Conservation (phyloP, 1,140 invertebrate genomes). For the Atta colombica region DNA sequence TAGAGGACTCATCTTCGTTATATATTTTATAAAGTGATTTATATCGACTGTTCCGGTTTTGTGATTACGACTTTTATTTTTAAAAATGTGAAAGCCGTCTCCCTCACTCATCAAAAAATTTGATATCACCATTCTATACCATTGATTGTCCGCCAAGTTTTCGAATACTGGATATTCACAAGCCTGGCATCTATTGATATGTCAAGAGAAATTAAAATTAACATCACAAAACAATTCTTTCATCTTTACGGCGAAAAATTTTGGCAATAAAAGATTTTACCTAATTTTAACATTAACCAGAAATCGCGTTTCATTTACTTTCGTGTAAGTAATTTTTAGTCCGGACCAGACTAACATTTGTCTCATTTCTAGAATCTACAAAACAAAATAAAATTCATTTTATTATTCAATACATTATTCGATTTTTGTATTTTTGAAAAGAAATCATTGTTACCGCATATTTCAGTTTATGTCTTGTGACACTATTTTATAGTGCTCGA, state of each 20-base stretch:
- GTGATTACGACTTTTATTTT: conserved; percentile 72
- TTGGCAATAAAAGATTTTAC: conserved; percentile 56
- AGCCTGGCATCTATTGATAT: conserved; percentile 87
- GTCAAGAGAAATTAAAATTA: neutral
- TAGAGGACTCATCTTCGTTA: conserved; percentile 76
- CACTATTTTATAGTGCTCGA: neutral
- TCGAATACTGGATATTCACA: conserved; percentile 90
- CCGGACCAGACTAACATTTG: conserved; percentile 80
- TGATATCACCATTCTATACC: conserved; percentile 89
- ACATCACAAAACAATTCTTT: neutral
- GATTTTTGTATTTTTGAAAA: neutral
- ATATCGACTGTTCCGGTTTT: conserved; percentile 71
- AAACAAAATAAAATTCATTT: conserved; percentile 9
- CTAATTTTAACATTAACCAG: conserved; percentile 74
- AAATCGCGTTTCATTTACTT: conserved; percentile 65
- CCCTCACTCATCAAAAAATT: conserved; percentile 90
- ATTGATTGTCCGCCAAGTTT: conserved; percentile 84
- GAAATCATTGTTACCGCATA: neutral
- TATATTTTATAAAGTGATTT: conserved; percentile 69
- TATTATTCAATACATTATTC: neutral
- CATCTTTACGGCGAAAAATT: neutral
- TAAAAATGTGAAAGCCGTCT: conserved; percentile 86
- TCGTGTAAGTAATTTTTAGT: conserved; percentile 85
- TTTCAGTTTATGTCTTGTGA: neutral
- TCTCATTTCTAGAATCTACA: conserved; percentile 54